A percentile compares a stretch with the other conserved stretches of the same genome.
Conservation (phyloP, 2,888 invertebrate genomes). For the Tiliacea aurago region DNA sequence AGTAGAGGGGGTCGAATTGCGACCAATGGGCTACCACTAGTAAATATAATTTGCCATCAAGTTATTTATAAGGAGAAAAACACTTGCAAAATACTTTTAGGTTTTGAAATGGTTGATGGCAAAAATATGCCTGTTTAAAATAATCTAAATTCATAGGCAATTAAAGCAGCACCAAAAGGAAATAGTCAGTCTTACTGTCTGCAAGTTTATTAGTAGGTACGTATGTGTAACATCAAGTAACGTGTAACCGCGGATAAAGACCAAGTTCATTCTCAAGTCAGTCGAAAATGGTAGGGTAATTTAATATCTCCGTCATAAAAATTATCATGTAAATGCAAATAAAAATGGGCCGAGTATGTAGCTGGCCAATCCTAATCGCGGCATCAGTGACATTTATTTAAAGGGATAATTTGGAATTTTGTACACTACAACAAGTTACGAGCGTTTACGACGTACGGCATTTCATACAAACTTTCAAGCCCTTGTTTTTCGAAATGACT, state of each 20-base stretch:
- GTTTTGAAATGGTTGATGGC: no score
- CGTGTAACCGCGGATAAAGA: neutral
- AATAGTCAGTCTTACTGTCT: neutral
- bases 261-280: neutral
- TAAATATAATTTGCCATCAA: constrained; percentile 4
- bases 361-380: neutral
- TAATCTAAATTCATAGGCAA: neutral
- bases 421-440: neutral
- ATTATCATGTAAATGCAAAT: neutral
- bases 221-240: no score
- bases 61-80: neutral
- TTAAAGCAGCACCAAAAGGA: neutral
- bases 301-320: neutral
- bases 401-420: neutral
- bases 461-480: no score
- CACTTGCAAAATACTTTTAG: no score
- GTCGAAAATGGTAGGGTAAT: neutral
- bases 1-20: no score
- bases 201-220: neutral
- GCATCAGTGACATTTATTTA: neutral
- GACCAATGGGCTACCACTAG: no score
- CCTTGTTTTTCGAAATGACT: no score
- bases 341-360: neutral
- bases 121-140: neutral
- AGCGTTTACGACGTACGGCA: no score